phyloP scores from a whole-genome alignment of 2,797 vertebrate genomes.

The Kryptopterus vitreolus region DNA sequence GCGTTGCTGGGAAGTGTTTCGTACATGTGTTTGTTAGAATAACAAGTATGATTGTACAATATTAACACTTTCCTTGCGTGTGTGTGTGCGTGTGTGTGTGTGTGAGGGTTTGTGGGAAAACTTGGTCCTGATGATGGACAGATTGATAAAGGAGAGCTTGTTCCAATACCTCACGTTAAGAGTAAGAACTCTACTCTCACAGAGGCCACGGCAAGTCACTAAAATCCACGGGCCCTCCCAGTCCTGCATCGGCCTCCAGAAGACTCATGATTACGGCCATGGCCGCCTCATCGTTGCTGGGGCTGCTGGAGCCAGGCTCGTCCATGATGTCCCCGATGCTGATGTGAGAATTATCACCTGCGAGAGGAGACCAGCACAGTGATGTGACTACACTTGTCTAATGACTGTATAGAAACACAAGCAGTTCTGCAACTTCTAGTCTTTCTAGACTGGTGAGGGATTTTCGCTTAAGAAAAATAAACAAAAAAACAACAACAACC shows the following conservation, averaged over 20 bases:
- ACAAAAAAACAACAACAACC: too few species aligned
- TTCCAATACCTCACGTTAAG: neutral
- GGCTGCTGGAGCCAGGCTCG: constrained; percentile 95
- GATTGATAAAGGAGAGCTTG: neutral
- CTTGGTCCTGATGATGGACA: neutral
- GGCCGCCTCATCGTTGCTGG: constrained; percentile 95
- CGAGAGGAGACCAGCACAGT: constrained; percentile 16
- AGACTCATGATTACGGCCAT: constrained; percentile 99
- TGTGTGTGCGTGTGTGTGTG: neutral
- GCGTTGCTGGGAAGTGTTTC: constrained; percentile 8
- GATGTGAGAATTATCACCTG: constrained; percentile 93
- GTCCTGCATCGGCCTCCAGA: constrained; percentile 94
- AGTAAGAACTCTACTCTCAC: constrained; percentile 69
- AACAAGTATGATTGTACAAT: neutral
- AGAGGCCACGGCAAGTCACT: constrained; percentile 98
- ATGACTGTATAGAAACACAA: neutral
- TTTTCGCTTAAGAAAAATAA: too few species aligned
- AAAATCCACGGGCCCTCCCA: constrained; percentile 97
- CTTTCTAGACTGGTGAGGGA: neutral
- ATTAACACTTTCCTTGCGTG: neutral
- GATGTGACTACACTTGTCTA: neutral
- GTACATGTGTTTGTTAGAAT: neutral
- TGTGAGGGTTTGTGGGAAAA: neutral
- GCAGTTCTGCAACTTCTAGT: neutral
- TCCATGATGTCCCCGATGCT: constrained; percentile 92